A percentile compares a stretch with the other conserved stretches of the same genome.
Conservation (phyloP, 2,888 invertebrate species). For the Torymus auratus region DNA sequence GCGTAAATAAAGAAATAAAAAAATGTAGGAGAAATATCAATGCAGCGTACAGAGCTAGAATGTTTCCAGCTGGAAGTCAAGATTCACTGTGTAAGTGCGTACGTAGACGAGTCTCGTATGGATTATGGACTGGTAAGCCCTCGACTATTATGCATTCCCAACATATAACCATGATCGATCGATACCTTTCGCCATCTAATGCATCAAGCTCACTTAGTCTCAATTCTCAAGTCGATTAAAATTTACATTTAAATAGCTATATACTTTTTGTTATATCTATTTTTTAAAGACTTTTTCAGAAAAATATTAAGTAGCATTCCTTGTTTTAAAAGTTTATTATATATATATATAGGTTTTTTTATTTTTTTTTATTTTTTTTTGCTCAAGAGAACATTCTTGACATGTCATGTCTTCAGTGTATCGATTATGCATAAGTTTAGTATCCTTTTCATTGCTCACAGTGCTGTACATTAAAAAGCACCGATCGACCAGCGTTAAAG, state of each 20-base stretch:
- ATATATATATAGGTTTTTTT: constrained; percentile 3
- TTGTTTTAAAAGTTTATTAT: constrained; percentile 24
- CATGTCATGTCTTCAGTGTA: constrained; percentile 4
- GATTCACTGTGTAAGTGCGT: constrained; percentile 30
- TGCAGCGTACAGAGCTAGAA: constrained; percentile 38
- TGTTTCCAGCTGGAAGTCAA: constrained; percentile 51
- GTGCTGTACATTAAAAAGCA: constrained; percentile 50
- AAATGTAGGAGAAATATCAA: constrained; percentile 25
- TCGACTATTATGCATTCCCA: constrained; percentile 35
- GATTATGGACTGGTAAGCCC: constrained; percentile 20
- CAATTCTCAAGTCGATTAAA: constrained; percentile 39
- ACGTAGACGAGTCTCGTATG: constrained; percentile 21
- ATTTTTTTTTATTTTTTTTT: constrained; percentile 9
- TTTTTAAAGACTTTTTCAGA: constrained; percentile 31
- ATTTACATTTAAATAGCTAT: constrained; percentile 46
- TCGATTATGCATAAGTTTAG: constrained; percentile 26
- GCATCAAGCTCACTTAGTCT: constrained; percentile 21
- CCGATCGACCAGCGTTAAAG: constrained; percentile 54
- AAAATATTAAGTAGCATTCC: constrained; percentile 49
- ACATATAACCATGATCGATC: constrained; percentile 56
- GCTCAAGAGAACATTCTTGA: constrained; percentile 12
- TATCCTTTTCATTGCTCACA: constrained; percentile 32
- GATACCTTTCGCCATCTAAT: constrained; percentile 46
- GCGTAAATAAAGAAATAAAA: constrained; percentile 37
- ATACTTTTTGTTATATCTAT: constrained; percentile 20